Conservation (phyloP, 2,113 vertebrate genomes). For the Laticauda laticaudata region DNA sequence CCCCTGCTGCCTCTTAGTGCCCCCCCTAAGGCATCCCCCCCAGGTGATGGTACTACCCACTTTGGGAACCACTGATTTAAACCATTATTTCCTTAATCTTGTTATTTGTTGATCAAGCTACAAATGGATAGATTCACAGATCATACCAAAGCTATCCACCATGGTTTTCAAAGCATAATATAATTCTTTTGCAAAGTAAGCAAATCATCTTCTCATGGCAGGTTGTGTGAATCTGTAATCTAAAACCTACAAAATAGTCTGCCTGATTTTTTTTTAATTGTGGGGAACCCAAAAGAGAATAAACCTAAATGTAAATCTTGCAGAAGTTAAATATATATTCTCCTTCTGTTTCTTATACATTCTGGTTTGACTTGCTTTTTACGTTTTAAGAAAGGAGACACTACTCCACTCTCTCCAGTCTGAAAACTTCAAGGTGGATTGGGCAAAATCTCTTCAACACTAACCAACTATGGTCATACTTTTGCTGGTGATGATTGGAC, state of each 20-base stretch:
- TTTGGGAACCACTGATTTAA: background rate
- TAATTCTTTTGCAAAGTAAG: background rate
- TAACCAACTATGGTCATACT: background rate
- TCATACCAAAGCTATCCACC: background rate
- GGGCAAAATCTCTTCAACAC: background rate
- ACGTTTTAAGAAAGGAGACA: slow-evolving; percentile 1
- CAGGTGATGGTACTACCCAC: too few species aligned
- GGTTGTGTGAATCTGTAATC: background rate
- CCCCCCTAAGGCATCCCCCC: too few species aligned
- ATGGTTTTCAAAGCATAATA: background rate
- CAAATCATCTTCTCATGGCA: background rate
- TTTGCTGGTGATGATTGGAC: background rate
- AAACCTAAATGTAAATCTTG: background rate
- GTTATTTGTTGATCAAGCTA: background rate
- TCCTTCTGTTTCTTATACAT: background rate
- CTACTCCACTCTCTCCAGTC: background rate
- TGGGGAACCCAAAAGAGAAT: background rate
- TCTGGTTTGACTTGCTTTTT: background rate
- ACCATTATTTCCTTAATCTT: background rate
- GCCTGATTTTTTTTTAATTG: background rate
- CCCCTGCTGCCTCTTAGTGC: too few species aligned
- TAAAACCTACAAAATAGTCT: background rate
- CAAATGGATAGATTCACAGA: background rate
- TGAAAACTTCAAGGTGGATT: background rate
- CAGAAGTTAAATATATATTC: background rate